Base-by-base conservation (phyloP, 2,797 vertebrate species). In the Molossus molossus region DNA sequence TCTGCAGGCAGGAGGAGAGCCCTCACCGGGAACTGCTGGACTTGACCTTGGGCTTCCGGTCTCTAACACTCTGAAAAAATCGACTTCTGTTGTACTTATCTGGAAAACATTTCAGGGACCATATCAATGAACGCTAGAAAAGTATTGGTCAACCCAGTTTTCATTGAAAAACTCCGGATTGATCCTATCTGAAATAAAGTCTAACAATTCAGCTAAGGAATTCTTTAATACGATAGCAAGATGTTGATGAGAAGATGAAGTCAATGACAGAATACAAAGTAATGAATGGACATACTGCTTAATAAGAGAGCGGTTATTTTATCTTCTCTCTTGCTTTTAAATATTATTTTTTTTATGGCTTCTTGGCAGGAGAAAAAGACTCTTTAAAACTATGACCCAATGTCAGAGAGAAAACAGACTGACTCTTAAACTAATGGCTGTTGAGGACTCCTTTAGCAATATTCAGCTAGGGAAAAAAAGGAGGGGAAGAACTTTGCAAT, bases 401-500 rank as follows among this genome's bases (percentile, higher is more conserved):
- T 98, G 98, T 98, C 98, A 98, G 94, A 92, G 97, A 98, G 97
- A 98, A 98, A 98, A 98, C 97, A 98, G 98, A 98, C 98, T 97
- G 96, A 98, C 98, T 98, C 98, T 98, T 98, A 98, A 98, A 98
- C 98, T 98, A 98, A 98, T 98, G 98, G 98, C 98, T 98, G 98
- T 97, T 0, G 97, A 97, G 96, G 97, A 96, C 97, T 98, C 97
- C 98, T 98, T 98, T 97, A 98, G 98, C 80, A 91, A 98, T 98
- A 98, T 97, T 98, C 96, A 25, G 88, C 97, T 97, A 96, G 97
- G 97, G 97, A 98, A 98, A 98, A 97, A 97, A 25, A 97, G 97
- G 98, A 98, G 97, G 93, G 96, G 98, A 98, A 98, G 98, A 98
- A 98, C 98, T 98, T 98, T 98, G 98, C 94, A 98, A 97, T 98